Evolutionary conservation across 2,113 vertebrate genomes (phyloP).

Genomic region (Calidris pugnax): DNA sequence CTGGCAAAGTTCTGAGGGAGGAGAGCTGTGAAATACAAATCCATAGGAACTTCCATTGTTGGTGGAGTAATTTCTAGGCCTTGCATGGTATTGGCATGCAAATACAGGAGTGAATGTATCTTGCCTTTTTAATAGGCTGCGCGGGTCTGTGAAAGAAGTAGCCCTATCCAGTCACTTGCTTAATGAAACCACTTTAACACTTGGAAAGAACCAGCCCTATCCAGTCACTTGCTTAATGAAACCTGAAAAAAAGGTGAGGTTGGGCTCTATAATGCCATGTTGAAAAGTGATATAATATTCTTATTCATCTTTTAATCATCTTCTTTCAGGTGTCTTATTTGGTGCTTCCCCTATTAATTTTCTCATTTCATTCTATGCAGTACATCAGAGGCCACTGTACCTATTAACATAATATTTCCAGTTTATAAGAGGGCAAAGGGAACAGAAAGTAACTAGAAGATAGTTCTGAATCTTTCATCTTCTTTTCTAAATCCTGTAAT

Average conservation of each 20-base stretch:
- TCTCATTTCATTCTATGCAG: not conserved
- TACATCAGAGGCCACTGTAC: not conserved
- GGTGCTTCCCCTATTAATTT: constrained; percentile 24
- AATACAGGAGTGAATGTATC: not conserved
- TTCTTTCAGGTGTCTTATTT: constrained; percentile 20
- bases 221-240: not conserved
- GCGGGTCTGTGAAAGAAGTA: not conserved
- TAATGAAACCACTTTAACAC: not conserved
- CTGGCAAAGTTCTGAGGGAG: not conserved
- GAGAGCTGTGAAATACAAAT: not conserved
- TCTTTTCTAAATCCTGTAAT: constrained; percentile 50
- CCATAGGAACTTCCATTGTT: not conserved
- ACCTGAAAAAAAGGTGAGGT: not conserved
- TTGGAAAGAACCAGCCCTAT: not conserved
- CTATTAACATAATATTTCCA: constrained; percentile 32
- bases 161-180: not conserved
- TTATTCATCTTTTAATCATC: not conserved
- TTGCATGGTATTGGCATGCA: not conserved
- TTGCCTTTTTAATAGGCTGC: not conserved
- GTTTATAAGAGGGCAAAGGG: constrained; percentile 3
- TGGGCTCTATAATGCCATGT: not conserved
- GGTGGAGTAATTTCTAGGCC: not conserved
- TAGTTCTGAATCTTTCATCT: constrained; percentile 58
- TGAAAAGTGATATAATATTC: constrained; percentile 1
- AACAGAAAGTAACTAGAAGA: constrained; percentile 41